phyloP scores from a whole-genome alignment of 2,113 vertebrate genomes.

The Promerops cafer region DNA sequence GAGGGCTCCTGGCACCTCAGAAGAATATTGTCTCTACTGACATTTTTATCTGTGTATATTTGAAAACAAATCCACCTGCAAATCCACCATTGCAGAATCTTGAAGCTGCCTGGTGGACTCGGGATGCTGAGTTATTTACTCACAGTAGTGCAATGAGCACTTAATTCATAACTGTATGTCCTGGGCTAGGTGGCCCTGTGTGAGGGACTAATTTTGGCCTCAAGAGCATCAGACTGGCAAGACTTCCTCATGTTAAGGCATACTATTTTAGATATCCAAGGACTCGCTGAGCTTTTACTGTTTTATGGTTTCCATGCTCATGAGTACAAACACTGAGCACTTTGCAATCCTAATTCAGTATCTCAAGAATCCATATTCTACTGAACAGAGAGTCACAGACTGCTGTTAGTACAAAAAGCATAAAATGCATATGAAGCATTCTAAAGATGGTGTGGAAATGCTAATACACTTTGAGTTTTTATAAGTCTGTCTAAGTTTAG shows the following conservation, averaged over 20 bases:
- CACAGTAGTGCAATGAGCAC: background rate
- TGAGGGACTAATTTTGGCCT: background rate
- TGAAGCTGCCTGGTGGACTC: background rate
- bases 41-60: background rate
- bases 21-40: background rate
- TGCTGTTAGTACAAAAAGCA: background rate
- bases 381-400: background rate
- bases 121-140: background rate
- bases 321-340: background rate
- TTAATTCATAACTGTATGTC: background rate
- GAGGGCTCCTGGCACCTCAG: background rate
- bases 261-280: background rate
- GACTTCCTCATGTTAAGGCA: background rate
- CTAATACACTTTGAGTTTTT: background rate
- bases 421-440: background rate
- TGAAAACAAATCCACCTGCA: background rate
- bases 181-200: accelerated
- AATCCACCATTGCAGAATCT: background rate
- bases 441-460: background rate
- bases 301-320: background rate
- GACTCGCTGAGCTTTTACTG: background rate
- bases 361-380: background rate
- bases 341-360: background rate
- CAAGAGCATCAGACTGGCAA: background rate
- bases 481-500: background rate